Base-by-base conservation (phyloP, 2,113 vertebrate species). In the Ophthalmolycus amberensis region DNA sequence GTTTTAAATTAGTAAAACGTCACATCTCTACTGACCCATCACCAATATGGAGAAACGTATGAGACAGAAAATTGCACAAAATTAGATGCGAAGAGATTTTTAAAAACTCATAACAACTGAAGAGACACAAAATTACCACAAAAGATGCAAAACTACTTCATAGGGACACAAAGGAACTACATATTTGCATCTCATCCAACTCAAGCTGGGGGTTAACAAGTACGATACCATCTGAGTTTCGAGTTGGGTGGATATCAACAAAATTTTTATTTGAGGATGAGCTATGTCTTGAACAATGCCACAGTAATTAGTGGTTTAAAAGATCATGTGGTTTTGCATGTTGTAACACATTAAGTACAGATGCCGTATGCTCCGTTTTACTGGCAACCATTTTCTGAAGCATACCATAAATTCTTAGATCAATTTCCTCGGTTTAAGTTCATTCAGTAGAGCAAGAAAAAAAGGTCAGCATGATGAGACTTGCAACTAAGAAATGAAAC, bases 301-400 rank as follows among this genome's bases (percentile, higher is more conserved):
- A 62, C 66, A 67, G 25, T 67, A 58, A 42, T 82, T 68, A 71
- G 68, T 54, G 59, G 4, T 78, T 68, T 62, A 10, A 65, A 64
- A 22, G 15, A 59, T 8, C 63, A 79, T 63, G 32, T 44, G 74
- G 60, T 75, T 78, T 59, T 52, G 15, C 44, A 25, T 65, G 50
- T 52, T 66, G 42, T 32, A 63, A 67, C 5, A 18, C 1, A 44
- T 75, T 40, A 58, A 66, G n/a, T 8, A 27, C 5, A 75, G 54
- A 75, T 71, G 54, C 29, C 48, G 38, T 60, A 29, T 76, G 71
- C 44, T 88, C 71, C 3, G 29, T n/a, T 77, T 88, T 69, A 85
- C 48, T 64, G 29, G 54, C 29, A 81, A 80, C 8, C 34, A 32
- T 69, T 76, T 82, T 75, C 66, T 40, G 18, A 62, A n/a, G 37